These are phyloP conservation scores for Oncorhynchus clarkii DNA, from an alignment of 2,113 vertebrate species.

Conservation along the genomic window DNA sequence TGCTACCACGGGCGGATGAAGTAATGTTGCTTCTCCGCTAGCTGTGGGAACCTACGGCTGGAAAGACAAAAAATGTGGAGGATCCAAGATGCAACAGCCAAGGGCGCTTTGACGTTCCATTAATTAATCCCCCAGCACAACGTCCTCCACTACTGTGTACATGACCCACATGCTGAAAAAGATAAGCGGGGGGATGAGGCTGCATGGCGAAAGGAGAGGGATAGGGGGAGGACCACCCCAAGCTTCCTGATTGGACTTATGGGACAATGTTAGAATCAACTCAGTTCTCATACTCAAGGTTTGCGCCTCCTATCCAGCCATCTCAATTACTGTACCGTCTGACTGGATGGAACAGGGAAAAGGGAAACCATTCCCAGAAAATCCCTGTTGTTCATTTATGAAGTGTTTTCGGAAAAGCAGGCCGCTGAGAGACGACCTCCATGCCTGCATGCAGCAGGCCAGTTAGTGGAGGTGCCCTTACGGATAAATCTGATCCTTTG, in stretches of 20 bases:
- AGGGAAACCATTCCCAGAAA: background rate
- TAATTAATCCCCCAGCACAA: constrained; percentile 60
- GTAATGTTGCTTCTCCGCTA: constrained; percentile 34
- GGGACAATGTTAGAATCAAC: constrained; percentile 28
- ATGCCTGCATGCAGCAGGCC: constrained; percentile 29
- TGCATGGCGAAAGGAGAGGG: constrained; percentile 26
- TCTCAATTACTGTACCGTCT: constrained; percentile 19
- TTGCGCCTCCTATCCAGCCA: constrained; percentile 22
- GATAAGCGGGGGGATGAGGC: constrained; percentile 35
- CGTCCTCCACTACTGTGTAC: constrained; percentile 44
- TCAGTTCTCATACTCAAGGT: constrained; percentile 18
- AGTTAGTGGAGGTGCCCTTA: constrained; percentile 57
- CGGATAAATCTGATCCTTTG: constrained; percentile 65
- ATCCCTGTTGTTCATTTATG: constrained; percentile 34
- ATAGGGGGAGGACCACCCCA: no score
- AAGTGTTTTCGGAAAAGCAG: constrained; percentile 36
- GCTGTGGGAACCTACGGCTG: constrained; percentile 23
- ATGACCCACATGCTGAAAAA: constrained; percentile 52
- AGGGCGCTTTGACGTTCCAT: constrained; percentile 58
- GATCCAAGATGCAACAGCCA: constrained; percentile 47
- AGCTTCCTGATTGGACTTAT: constrained; percentile 6
- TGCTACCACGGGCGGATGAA: constrained; percentile 39
- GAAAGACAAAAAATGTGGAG: constrained; percentile 19
- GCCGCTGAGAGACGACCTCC: constrained; percentile 19
- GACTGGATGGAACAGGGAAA: background rate